Evolutionary conservation across 2,888 invertebrate species (phyloP), one percentile per base, ranked within the genome.

Genomic region (Drosophila atroscutellata): DNA sequence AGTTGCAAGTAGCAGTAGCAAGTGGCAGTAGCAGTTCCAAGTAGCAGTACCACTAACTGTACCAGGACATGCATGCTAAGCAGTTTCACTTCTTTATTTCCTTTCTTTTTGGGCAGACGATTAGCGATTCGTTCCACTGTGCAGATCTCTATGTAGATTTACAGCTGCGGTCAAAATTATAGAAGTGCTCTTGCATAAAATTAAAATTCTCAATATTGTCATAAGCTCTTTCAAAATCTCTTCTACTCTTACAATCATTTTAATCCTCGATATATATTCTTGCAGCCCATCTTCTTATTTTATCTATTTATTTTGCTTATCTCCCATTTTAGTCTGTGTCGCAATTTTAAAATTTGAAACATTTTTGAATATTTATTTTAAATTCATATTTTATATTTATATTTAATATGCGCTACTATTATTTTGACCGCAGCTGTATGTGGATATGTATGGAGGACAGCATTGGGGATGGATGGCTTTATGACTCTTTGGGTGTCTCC

Each of bases 51-150:
- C 55, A 26, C n/a, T 11, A 26, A 18, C 36, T 47, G 47, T 26
- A 42, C 39, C 58, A 64, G 70, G 69, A 74, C 75, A 68, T 74
- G 75, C 77, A 83, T 74, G 77, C 71, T 72, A 77, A 85, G 73
- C 68, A 80, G 88, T 75, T 87, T 80, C 83, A 75, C 75, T 81
- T 86, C 20, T 15, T 24, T 24, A 45, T 45, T 24, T 26, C 7
- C 18, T 26, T 52, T 32, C 1, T 30, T 7, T 76, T 82, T 87
- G 42, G 60, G 66, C 61, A 69, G 63, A 60, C 82, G 85, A 86
- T 78, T 86, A 76, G 82, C 69, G 63, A 67, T 50, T 62, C 50
- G 50, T 18, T 52, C 36, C 36, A 32, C 13, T 39, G 5, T 20
- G 39, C 45, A 15, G 8, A 24, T 8, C 30, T 24, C 30, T 24